Percentiles rank a stretch among this genome's conserved stretches.
Evolutionary conservation across 1,140 invertebrate species (phyloP).

Genomic region (Odontomachus brunneus): DNA sequence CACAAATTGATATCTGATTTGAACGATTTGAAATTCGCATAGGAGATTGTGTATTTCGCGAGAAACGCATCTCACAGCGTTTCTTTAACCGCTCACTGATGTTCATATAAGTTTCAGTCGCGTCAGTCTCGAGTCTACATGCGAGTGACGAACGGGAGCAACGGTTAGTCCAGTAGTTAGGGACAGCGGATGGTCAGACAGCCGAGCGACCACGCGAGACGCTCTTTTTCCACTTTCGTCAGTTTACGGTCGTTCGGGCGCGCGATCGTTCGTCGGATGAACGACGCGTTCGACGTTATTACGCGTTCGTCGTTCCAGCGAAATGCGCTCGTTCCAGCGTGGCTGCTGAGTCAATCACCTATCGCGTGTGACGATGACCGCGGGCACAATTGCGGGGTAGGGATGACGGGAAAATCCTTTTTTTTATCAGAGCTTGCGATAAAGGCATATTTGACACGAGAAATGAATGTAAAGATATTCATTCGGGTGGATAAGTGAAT

Average conservation of each 20-base stretch:
- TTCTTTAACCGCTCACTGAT: background rate
- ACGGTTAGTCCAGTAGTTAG: conserved; percentile 19
- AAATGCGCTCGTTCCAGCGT: conserved; percentile 19
- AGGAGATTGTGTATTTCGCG: background rate
- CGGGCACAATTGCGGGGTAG: background rate
- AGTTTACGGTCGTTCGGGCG: conserved; percentile 25
- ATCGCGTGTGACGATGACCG: background rate
- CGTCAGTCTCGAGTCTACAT: conserved; percentile 32
- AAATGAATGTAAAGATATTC: background rate
- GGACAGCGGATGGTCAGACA: conserved; percentile 29
- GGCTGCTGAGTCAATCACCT: conserved; percentile 22
- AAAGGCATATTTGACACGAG: background rate
- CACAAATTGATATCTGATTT: background rate
- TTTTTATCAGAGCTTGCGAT: background rate
- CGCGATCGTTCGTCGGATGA: conserved; percentile 42
- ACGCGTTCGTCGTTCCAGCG: background rate
- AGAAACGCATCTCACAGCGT: background rate
- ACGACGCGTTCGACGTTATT: conserved; percentile 25
- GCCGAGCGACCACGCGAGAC: background rate
- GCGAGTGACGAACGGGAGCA: conserved; percentile 12
- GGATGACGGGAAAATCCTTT: conserved; percentile 1
- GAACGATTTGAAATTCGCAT: background rate
- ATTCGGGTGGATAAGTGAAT: background rate
- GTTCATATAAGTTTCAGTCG: conserved; percentile 26
- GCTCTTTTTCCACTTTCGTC: conserved; percentile 40